These are phyloP conservation scores for Bruchidius siliquastri DNA, from an alignment of 2,888 invertebrate species.

Conservation along the genomic window DNA sequence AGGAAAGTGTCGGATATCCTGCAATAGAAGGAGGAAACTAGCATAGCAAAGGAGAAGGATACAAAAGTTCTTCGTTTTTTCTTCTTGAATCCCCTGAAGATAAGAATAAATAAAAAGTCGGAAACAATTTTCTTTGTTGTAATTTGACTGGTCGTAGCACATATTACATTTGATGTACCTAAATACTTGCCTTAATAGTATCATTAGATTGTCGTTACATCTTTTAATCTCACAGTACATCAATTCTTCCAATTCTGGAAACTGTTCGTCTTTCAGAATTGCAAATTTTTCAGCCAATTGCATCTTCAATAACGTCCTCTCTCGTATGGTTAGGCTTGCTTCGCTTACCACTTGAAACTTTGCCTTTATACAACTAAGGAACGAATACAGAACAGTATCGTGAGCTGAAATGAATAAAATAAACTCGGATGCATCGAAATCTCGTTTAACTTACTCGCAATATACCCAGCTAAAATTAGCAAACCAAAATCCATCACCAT, in stretches of 20 bases:
- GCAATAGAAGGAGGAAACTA: too few relatives aligned
- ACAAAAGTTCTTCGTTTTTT: too few relatives aligned
- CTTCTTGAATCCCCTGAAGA: too few relatives aligned
- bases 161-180: too few relatives aligned
- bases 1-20: too few relatives aligned
- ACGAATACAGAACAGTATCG: neutral
- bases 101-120: too few relatives aligned
- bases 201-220: conserved; percentile 28
- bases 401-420: neutral
- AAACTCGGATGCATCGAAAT: too few relatives aligned
- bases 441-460: neutral
- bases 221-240: conserved; percentile 26
- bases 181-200: conserved; percentile 24
- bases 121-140: too few relatives aligned
- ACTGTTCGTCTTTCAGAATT: conserved; percentile 16
- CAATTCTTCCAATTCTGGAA: conserved; percentile 20
- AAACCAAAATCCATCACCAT: neutral
- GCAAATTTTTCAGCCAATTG: conserved; percentile 11
- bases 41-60: too few relatives aligned
- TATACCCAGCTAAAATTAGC: neutral
- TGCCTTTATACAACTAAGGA: conserved; percentile 25
- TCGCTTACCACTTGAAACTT: conserved; percentile 27
- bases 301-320: conserved; percentile 20
- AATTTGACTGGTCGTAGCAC: too few relatives aligned
- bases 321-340: conserved; percentile 24